Percentiles rank a stretch among this genome's conserved stretches.
These are phyloP conservation scores for Myiozetetes cayanensis DNA, from an alignment of 2,113 vertebrate genomes.

Conservation along the genomic window DNA sequence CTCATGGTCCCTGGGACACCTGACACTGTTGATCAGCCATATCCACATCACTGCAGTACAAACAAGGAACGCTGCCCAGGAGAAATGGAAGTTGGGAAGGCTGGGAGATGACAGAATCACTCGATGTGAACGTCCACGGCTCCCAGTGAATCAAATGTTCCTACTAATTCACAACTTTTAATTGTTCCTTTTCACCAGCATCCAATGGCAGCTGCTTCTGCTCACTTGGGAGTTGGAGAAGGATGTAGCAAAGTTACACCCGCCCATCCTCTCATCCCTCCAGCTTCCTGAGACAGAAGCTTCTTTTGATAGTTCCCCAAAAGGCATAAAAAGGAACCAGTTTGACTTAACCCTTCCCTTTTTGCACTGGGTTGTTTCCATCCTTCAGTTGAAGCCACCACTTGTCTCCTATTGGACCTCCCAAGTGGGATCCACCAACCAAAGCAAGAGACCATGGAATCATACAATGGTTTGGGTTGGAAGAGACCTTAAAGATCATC, in stretches of 20 bases:
- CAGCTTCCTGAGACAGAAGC: neutral
- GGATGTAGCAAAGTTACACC: slow-evolving; percentile 27
- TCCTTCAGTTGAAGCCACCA: neutral
- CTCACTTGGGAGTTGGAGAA: slow-evolving; percentile 7
- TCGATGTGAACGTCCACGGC: fast-evolving
- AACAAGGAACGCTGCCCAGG: neutral
- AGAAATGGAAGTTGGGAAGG: neutral
- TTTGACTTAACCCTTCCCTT: neutral
- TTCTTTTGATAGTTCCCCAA: slow-evolving; percentile 40
- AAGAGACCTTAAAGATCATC: fast-evolving
- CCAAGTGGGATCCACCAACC: neutral
- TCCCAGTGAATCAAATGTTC: neutral
- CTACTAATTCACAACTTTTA: neutral
- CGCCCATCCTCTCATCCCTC: slow-evolving; percentile 37
- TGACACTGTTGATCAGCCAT: neutral
- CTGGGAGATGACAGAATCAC: neutral
- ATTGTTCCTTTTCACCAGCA: neutral
- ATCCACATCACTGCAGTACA: neutral
- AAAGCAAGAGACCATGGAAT: neutral
- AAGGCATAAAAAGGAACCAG: neutral
- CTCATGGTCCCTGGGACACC: neutral
- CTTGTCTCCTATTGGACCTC: neutral
- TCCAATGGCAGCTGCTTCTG: slow-evolving; percentile 24
- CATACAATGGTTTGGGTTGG: neutral
- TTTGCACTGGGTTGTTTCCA: neutral